These are phyloP conservation scores for Papilio gigon DNA, from an alignment of 2,888 invertebrate species.

Conservation along the genomic window DNA sequence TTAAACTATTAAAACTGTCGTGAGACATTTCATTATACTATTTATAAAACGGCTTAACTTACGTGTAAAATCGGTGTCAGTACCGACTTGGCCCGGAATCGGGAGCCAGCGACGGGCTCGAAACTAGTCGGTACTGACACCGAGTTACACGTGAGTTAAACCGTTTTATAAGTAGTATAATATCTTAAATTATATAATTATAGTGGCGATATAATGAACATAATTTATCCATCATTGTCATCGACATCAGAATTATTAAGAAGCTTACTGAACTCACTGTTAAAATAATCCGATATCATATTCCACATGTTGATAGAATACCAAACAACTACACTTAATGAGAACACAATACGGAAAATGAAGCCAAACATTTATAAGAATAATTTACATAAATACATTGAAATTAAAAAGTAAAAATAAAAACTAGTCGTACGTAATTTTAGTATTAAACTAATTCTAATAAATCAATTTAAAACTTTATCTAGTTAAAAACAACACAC, in stretches of 20 bases:
- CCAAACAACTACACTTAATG: conserved; percentile 86
- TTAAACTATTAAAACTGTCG: too few relatives aligned
- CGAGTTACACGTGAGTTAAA: too few relatives aligned
- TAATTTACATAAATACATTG: neutral
- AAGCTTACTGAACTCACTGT: conserved; percentile 85
- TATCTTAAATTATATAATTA: neutral
- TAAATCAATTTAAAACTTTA: conserved; percentile 4
- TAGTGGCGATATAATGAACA: neutral
- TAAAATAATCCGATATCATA: conserved; percentile 89
- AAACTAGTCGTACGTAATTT: neutral
- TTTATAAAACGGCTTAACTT: too few relatives aligned
- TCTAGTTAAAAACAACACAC: neutral
- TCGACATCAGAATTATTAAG: conserved; percentile 61
- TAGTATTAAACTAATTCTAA: neutral
- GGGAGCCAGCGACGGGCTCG: too few relatives aligned
- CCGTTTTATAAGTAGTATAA: too few relatives aligned
- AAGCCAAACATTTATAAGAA: conserved; percentile 81
- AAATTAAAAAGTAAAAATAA: neutral
- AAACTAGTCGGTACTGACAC: too few relatives aligned
- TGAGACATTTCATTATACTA: too few relatives aligned
- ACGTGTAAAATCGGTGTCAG: too few relatives aligned
- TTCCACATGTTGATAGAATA: conserved; percentile 87
- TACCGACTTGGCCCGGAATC: too few relatives aligned
- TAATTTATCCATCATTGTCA: conserved; percentile 49
- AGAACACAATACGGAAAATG: conserved; percentile 84